Base-by-base conservation (phyloP, 1,140 invertebrate species). In the Steinernema feltiae region DNA sequence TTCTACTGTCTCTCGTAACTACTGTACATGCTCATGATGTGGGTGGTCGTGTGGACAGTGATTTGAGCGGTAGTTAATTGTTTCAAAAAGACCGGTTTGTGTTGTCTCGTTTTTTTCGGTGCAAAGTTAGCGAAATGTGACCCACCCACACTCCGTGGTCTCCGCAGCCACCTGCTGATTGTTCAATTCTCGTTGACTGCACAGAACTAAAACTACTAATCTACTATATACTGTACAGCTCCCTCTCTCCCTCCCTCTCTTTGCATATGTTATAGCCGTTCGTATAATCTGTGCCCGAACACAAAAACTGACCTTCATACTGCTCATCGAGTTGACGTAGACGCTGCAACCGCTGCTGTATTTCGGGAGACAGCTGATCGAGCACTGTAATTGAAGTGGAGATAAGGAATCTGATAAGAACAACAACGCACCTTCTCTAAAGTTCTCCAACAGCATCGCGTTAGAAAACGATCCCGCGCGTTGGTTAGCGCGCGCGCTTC, bases 361-460 rank as follows among this genome's bases (percentile, higher is more conserved):
- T 3, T 63, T 63, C 53, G 24, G 53, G 53, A 63, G 53, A 63
- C 53, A 63, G 53, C 53, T 63, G 53, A 63, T 63, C 53, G 53
- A 63, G 53, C 12, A 63, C 41, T 46, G 41, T n/a, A 46, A 46
- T 46, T n/a, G 41, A 46, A n/a, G n/a, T n/a, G n/a, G 41, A 7
- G 41, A 46, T 46, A 46, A 46, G 41, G 7, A 46, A 46, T 46
- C 41, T n/a, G 41, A 46, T 46, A 46, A n/a, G 7, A 46, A n/a
- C n/a, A 46, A n/a, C n/a, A 12, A n/a, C 41, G 7, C n/a, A 46
- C 41, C 53, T 63, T 63, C 53, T 63, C 53, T 63, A 27, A 63
- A 63, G 53, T 27, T 63, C 24, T 63, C 53, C 53, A 63, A 27
- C 53, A 63, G 53, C 24, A 63, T 21, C 53, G 24, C 24, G 2